These are phyloP conservation scores for Centruroides sculpturatus DNA, from an alignment of 1,140 invertebrate species.

Conservation along the genomic window DNA sequence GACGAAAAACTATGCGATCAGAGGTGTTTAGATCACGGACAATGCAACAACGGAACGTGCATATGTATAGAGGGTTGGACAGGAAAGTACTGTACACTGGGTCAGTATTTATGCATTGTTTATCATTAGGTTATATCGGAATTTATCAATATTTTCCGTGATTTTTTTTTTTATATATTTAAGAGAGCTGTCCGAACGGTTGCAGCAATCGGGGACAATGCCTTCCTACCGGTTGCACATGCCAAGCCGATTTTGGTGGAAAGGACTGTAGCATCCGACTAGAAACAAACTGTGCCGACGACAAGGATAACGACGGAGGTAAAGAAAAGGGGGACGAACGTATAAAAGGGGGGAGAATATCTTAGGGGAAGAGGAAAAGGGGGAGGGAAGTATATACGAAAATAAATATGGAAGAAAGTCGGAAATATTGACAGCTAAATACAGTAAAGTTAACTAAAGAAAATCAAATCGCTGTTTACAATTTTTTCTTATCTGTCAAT, in stretches of 20 bases:
- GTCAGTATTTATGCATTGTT: conserved; percentile 20
- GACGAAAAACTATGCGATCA: conserved; percentile 72
- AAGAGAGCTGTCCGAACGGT: conserved; percentile 75
- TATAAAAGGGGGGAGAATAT: no score
- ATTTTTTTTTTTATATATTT: background rate
- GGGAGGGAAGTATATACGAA: no score
- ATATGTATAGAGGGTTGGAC: conserved; percentile 94
- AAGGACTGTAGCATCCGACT: conserved; percentile 74
- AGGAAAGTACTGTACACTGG: conserved; percentile 83
- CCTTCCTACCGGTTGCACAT: conserved; percentile 57
- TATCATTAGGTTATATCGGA: no score
- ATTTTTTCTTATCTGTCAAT: no score
- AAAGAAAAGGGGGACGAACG: conserved; percentile 9
- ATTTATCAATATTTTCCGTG: no score
- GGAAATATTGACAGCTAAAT: no score
- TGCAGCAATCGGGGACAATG: conserved; percentile 83
- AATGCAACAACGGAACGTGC: conserved; percentile 94
- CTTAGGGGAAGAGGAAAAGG: no score
- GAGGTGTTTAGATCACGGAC: conserved; percentile 83
- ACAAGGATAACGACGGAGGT: conserved; percentile 94
- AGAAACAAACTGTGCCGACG: conserved; percentile 83
- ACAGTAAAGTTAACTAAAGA: no score
- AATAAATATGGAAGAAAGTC: no score
- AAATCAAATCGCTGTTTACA: no score
- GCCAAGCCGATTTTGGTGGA: conserved; percentile 86